These are phyloP conservation scores for Calosoma granatense DNA, from an alignment of 1,140 invertebrate species.

Conservation along the genomic window DNA sequence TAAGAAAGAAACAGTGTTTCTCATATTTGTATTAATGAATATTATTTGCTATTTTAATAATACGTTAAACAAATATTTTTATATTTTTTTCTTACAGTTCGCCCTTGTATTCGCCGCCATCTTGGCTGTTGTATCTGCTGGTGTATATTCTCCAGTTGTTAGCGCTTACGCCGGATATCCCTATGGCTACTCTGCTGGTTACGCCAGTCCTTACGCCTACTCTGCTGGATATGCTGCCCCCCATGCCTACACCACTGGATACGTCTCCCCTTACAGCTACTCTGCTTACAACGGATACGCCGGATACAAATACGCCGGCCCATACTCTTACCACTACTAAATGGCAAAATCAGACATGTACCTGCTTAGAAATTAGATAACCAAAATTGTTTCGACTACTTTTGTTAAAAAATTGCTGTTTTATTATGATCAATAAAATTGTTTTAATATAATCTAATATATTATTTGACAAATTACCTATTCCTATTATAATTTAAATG, in stretches of 20 bases:
- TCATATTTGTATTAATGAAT: too few relatives aligned
- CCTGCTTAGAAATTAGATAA: background rate
- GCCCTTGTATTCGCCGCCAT: constrained; percentile 37
- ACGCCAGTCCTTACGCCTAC: constrained; percentile 23
- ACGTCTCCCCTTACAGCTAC: constrained; percentile 13
- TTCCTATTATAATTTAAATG: too few relatives aligned
- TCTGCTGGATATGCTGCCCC: constrained; percentile 15
- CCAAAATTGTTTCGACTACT: too few relatives aligned
- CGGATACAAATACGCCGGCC: background rate
- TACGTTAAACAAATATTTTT: background rate
- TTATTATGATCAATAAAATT: too few relatives aligned
- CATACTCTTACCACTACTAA: too few relatives aligned
- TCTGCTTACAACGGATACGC: background rate
- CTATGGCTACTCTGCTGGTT: constrained; percentile 23
- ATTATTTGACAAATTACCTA: too few relatives aligned
- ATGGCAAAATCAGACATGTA: too few relatives aligned
- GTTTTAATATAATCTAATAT: too few relatives aligned
- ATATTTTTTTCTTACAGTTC: constrained; percentile 18
- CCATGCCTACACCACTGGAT: constrained; percentile 17
- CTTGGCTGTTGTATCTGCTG: constrained; percentile 34
- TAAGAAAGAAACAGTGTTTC: too few relatives aligned
- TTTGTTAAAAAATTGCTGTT: too few relatives aligned
- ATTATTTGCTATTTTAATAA: background rate
- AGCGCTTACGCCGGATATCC: constrained; percentile 30
- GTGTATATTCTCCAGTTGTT: constrained; percentile 22